phyloP scores from a whole-genome alignment of 2,888 invertebrate genomes.

The Gryllus longicercus region DNA sequence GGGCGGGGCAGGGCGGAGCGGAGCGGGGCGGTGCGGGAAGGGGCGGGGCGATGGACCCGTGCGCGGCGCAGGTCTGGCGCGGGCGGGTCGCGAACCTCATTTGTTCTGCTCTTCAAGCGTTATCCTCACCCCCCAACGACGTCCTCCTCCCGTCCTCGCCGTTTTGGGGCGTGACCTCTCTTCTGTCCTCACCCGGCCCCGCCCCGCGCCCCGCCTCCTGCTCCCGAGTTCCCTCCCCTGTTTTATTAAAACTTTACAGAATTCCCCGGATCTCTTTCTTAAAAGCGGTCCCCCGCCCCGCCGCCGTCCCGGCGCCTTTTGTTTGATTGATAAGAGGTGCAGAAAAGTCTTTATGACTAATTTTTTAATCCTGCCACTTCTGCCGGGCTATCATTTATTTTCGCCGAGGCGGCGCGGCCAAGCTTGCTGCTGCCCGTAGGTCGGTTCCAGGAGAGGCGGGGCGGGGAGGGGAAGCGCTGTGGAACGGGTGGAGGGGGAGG shows the following conservation, averaged over 20 bases:
- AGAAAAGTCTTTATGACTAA: constrained; percentile 1
- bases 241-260: constrained; percentile 17
- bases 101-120: background rate
- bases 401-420: background rate
- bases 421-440: too few relatives aligned
- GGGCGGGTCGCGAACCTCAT: constrained; percentile 17
- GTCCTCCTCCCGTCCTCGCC: too few relatives aligned
- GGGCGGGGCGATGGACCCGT: background rate
- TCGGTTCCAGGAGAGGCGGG: too few relatives aligned
- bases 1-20: background rate
- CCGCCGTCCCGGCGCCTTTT: background rate
- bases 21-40: background rate
- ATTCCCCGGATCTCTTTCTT: background rate
- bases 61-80: background rate
- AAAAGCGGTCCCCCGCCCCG: background rate
- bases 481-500: too few relatives aligned
- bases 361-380: constrained; percentile 17
- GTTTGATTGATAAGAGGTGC: background rate
- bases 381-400: background rate
- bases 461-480: too few relatives aligned
- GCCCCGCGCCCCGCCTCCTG: background rate
- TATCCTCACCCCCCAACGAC: too few relatives aligned
- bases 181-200: too few relatives aligned
- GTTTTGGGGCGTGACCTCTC: too few relatives aligned
- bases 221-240: background rate